Conservation (phyloP, 2,797 vertebrate genomes). For the Synanceia verrucosa region DNA sequence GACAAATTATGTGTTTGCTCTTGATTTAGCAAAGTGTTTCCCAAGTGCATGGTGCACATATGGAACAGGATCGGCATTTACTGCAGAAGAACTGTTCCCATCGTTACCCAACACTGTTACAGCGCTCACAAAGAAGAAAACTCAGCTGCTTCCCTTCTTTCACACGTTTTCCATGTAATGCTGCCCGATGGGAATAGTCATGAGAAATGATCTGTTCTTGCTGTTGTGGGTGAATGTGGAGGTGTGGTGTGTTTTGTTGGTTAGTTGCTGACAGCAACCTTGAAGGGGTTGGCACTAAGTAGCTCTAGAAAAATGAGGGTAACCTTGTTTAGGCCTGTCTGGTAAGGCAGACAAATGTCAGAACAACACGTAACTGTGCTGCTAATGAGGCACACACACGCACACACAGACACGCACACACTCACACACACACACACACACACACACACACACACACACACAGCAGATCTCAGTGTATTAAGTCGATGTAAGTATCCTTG, state of each 20-base stretch:
- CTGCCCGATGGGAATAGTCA: slow-evolving; percentile 1
- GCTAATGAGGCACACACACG: slow-evolving; percentile 46
- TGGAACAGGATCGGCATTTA: slow-evolving; percentile 20
- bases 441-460: background rate
- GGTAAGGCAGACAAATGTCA: slow-evolving; percentile 22
- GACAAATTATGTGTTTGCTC: slow-evolving; percentile 40
- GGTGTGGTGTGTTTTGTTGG: slow-evolving; percentile 14
- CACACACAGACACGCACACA: background rate
- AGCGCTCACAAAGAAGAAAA: background rate
- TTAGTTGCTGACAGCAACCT: slow-evolving; percentile 36
- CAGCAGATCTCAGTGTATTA: slow-evolving; percentile 18
- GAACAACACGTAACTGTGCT: slow-evolving; percentile 6
- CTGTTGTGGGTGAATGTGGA: slow-evolving; percentile 27
- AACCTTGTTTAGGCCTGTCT: slow-evolving; percentile 38
- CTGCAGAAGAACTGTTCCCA: slow-evolving; percentile 11
- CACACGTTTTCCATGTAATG: slow-evolving; percentile 20
- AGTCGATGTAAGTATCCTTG: slow-evolving; percentile 8
- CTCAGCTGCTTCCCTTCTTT: slow-evolving; percentile 1
- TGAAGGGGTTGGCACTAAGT: slow-evolving; percentile 19
- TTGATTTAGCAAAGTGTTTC: slow-evolving; percentile 50
- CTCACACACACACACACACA: background rate
- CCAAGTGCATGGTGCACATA: slow-evolving; percentile 30
- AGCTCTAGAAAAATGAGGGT: slow-evolving; percentile 27
- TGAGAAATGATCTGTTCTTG: slow-evolving; percentile 18
- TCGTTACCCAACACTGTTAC: background rate